A percentile compares a stretch with the other conserved stretches of the same genome.
These are phyloP conservation scores for Musca domestica DNA, from an alignment of 1,140 invertebrate species.

Conservation along the genomic window DNA sequence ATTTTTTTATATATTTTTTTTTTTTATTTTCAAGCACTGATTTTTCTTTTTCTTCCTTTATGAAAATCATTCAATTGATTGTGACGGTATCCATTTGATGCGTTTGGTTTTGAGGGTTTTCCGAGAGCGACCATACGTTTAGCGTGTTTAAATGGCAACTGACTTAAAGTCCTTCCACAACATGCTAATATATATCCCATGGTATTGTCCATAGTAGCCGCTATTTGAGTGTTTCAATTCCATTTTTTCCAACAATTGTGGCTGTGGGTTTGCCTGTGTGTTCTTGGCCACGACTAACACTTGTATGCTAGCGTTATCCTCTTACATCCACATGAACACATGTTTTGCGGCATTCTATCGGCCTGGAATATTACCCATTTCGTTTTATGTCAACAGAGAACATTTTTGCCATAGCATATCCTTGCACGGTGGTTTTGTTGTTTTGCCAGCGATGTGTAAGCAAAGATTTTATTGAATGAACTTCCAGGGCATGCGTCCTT, in stretches of 20 bases:
- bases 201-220: not conserved
- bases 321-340: not conserved
- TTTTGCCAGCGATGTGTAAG: too few species aligned
- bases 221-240: slow-evolving; percentile 8
- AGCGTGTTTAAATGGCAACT: slow-evolving; percentile 14
- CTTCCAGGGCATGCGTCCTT: slow-evolving; percentile 27
- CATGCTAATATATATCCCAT: slow-evolving; percentile 12
- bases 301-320: slow-evolving; percentile 2
- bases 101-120: not conserved
- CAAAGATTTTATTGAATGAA: slow-evolving; percentile 30
- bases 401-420: slow-evolving; percentile 13
- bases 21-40: not conserved
- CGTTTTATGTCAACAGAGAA: slow-evolving; percentile 17
- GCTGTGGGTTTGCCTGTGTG: slow-evolving; percentile 9
- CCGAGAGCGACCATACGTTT: not conserved
- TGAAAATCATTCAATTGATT: too few species aligned
- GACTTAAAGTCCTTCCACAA: slow-evolving; percentile 12
- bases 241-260: not conserved
- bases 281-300: slow-evolving; percentile 24
- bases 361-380: not conserved
- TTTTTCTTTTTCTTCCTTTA: too few species aligned
- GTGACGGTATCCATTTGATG: too few species aligned
- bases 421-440: too few species aligned
- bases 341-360: not conserved
- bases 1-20: not conserved